Base-by-base conservation (phyloP, 2,113 vertebrate species). In the Scatophagus argus region DNA sequence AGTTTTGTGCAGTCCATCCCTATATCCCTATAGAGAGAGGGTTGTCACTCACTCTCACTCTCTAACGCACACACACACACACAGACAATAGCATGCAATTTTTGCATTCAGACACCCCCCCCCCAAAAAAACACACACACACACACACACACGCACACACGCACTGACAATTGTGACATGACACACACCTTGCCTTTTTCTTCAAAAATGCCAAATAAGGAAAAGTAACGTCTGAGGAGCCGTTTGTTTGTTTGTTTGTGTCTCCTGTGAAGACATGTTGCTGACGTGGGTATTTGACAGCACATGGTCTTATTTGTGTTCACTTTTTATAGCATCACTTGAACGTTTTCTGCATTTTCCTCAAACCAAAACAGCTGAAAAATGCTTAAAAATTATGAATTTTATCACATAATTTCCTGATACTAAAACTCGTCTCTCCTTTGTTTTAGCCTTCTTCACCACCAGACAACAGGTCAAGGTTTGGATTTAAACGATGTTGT, bases 151-250 rank as follows among this genome's bases (percentile, higher is more conserved):
- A 39, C 38, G 12, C 38, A 39, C 21, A 54, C 69, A 67, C 67
- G 59, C 55, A 49, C 5, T 6, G 44, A 76, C 67, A 60, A 17
- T n/a, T 27, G 9, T 32, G 43, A 56, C 29, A 64, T 62, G 44
- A 77, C 32, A 74, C 39, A 55, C 59, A 39, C 47, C 0, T 19
- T 3, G 17, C 6, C 59, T 41, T 44, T 75, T 31, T 34, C 38
- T 51, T 52, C 36, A 77, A n/a, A 39, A 32, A 78, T 19, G 34
- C 49, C 70, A 62, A 60, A 74, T 67, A 63, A 75, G 55, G 52
- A 70, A 4, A 70, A 27, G 25, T 14, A 2, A 6, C 2, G 3
- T 44, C 29, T 25, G 16, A 27, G 32, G 21, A 49, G 70, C 47
- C n/a, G 32, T 23, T 55, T 44, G 32, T 70, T 41, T 54, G 29